Conservation (phyloP, 2,888 invertebrate species). For the Tachina grossa region DNA sequence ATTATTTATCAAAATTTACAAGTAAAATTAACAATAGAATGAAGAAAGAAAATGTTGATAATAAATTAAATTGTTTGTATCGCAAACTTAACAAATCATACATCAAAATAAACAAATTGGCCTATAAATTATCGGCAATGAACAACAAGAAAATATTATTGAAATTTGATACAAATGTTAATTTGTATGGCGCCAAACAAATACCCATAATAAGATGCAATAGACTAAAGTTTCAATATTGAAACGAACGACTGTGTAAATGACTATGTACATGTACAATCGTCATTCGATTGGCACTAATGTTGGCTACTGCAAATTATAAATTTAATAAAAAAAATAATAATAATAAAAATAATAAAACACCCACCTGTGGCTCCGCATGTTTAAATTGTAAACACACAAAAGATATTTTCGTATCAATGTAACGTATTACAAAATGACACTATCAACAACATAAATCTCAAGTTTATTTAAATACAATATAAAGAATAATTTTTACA, state of each 20-base stretch:
- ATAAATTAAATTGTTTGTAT: constrained; percentile 56
- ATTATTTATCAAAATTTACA: constrained; percentile 16
- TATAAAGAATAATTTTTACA: constrained; percentile 17
- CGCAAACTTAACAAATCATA: constrained; percentile 57
- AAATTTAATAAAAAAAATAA: constrained; percentile 29
- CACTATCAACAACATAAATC: constrained; percentile 56
- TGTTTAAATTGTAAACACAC: constrained; percentile 44
- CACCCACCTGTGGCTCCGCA: constrained; percentile 59
- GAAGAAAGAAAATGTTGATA: constrained; percentile 16
- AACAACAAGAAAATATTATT: constrained; percentile 43
- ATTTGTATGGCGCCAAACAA: constrained; percentile 67
- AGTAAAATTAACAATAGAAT: constrained; percentile 37
- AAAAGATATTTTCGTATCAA: constrained; percentile 41
- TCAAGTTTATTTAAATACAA: constrained; percentile 58
- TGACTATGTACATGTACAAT: constrained; percentile 36
- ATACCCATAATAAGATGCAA: constrained; percentile 58
- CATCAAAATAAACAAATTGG: constrained; percentile 67
- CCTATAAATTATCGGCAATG: constrained; percentile 56
- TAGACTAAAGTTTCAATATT: constrained; percentile 41
- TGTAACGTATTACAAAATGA: constrained; percentile 47
- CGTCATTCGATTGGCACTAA: constrained; percentile 46
- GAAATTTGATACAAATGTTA: constrained; percentile 66
- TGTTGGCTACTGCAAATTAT: constrained; percentile 59
- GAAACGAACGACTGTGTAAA: constrained; percentile 15
- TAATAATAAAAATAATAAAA: constrained; percentile 35